Percentiles rank a stretch among this genome's conserved stretches.
Conservation (phyloP, 2,888 invertebrate species). For the Quadroppia sp. region DNA sequence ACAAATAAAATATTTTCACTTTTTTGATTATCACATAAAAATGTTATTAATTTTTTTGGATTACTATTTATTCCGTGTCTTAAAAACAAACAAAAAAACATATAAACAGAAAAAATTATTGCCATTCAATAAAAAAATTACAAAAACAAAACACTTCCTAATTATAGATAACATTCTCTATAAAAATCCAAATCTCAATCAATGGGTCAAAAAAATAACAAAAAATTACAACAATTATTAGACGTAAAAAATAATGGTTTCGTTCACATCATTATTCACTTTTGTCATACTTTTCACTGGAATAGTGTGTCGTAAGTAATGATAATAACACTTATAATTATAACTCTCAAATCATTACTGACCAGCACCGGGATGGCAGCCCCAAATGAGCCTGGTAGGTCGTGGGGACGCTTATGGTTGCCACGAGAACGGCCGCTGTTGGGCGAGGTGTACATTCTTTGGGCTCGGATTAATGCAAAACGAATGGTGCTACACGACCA, state of each 20-base stretch:
- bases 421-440: neutral
- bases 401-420: neutral
- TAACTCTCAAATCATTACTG: no score
- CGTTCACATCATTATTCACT: neutral
- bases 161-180: neutral
- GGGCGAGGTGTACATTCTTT: neutral
- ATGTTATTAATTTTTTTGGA: no score
- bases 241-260: neutral
- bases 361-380: neutral
- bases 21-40: no score
- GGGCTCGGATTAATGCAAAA: neutral
- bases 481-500: conserved; percentile 5
- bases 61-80: no score
- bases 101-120: no score
- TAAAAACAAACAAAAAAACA: no score
- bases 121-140: no score
- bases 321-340: no score
- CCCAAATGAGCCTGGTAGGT: neutral
- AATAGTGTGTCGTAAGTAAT: neutral
- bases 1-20: no score
- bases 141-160: no score
- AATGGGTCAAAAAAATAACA: neutral
- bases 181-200: neutral
- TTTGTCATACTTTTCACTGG: neutral
- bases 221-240: neutral